A percentile compares a stretch with the other conserved stretches of the same genome.
Conservation (phyloP, 1,140 invertebrate genomes). For the Pachypeltis micranthus region DNA sequence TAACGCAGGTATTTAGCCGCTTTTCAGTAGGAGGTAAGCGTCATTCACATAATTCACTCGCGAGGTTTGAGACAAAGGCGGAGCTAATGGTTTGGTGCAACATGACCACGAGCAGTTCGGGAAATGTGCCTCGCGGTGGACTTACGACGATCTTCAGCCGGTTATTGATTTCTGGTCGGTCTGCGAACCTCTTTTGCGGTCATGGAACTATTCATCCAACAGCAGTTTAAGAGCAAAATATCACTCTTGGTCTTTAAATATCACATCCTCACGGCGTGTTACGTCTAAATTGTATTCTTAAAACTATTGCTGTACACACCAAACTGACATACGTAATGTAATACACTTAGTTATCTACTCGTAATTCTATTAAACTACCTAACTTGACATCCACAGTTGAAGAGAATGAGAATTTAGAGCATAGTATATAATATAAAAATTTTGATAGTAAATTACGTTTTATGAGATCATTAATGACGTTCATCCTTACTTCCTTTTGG, state of each 20-base stretch:
- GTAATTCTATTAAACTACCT: background rate
- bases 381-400: slow-evolving; percentile 9
- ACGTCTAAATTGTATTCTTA: background rate
- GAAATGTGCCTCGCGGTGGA: too few species aligned
- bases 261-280: slow-evolving; percentile 1
- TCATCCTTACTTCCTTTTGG: background rate
- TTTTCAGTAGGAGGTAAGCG: too few species aligned
- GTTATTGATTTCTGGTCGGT: too few species aligned
- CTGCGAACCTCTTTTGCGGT: too few species aligned
- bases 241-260: slow-evolving; percentile 6
- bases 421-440: slow-evolving; percentile 4
- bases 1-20: too few species aligned
- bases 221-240: background rate
- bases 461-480: slow-evolving; percentile 13
- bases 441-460: slow-evolving; percentile 4
- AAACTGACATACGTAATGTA: slow-evolving; percentile 6
- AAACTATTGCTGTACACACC: slow-evolving; percentile 6
- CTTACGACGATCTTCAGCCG: too few species aligned
- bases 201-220: too few species aligned
- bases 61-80: too few species aligned
- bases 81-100: too few species aligned
- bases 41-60: too few species aligned
- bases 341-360: background rate
- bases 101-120: too few species aligned
- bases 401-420: slow-evolving; percentile 12